Evolutionary conservation across 2,888 invertebrate genomes (phyloP), one percentile per base, ranked within the genome.

Genomic region (Mesochorus sp.): DNA sequence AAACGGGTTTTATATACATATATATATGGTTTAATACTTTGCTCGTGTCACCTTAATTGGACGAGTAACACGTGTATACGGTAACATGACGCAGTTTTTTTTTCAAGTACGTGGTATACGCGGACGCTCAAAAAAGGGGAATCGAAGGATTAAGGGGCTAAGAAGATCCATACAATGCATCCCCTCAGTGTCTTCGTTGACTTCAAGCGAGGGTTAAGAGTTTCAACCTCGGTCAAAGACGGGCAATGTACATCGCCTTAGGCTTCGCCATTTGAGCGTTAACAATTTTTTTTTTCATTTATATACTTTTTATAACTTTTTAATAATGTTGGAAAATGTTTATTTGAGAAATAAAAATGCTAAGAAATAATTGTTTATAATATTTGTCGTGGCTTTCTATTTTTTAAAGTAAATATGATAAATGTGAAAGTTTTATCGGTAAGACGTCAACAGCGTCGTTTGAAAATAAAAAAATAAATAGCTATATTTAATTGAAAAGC

Each of bases 31-130:
- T 71, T 34, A 53, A 39, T 12, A n/a, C 59, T n/a, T 55, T 21
- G 66, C 28, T 24, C 12, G 53, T 47, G 68, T 68, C 75, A 61
- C 57, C 64, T 44, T 72, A 80, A 80, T 80, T 80, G 68, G 80
- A 80, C 78, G 59, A 75, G 68, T 59, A 72, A 80, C 75, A 76
- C 72, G 75, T 68, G 57, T 62, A 34, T 34, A 14, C 75, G 37
- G 49, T 47, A 44, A 55, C 61, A 62, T 67, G 47, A 66, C 10
- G 21, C 12, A 14, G 12, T 14, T 10, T 57, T 68, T 68, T 57
- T 61, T 44, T 64, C 62, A 66, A 34, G 47, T 53, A 39, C 47
- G 34, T 12, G 31, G 39, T 62, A 21, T 19, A 57, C 44, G 28
- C 34, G 44, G 1, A n/a, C 42, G 62, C 5, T 47, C 8, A 26